phyloP scores from a whole-genome alignment of 2,797 vertebrate genomes.

The Lacerta bilineata region DNA sequence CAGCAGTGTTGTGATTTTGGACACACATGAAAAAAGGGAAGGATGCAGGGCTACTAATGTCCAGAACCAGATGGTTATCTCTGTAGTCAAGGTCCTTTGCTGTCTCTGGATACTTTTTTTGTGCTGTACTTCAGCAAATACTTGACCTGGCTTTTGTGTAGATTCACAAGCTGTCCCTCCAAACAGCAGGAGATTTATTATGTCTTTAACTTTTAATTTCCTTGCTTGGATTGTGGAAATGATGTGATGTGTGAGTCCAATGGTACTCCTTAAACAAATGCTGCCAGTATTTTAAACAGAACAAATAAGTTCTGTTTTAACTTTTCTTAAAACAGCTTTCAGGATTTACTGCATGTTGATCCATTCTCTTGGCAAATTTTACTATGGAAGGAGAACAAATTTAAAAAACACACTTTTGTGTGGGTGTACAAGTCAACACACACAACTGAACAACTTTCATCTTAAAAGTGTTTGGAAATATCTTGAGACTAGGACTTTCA shows the following conservation, averaged over 20 bases:
- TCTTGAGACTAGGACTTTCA: constrained; percentile 50
- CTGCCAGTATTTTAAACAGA: constrained; percentile 26
- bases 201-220: constrained; percentile 43
- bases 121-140: neutral
- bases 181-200: constrained; percentile 48
- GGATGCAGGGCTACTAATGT: neutral
- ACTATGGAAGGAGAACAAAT: constrained; percentile 46
- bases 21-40: neutral
- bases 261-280: constrained; percentile 22
- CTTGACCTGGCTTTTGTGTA: neutral
- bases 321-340: constrained; percentile 26
- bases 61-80: constrained; percentile 25
- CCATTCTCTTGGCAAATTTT: constrained; percentile 58
- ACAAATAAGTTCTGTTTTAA: constrained; percentile 10
- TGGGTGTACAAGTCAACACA: neutral
- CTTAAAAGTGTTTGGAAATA: constrained; percentile 42
- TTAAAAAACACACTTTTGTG: constrained; percentile 35
- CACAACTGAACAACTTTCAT: constrained; percentile 19
- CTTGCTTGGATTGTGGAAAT: constrained; percentile 33
- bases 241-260: neutral
- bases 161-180: constrained; percentile 32
- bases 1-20: constrained; percentile 10
- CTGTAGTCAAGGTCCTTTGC: neutral
- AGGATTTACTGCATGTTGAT: constrained; percentile 59
- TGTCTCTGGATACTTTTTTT: neutral